Evolutionary conservation across 2,888 invertebrate genomes (phyloP), one percentile per base, ranked within the genome.

Genomic region (Sinhomidia bicolor): DNA sequence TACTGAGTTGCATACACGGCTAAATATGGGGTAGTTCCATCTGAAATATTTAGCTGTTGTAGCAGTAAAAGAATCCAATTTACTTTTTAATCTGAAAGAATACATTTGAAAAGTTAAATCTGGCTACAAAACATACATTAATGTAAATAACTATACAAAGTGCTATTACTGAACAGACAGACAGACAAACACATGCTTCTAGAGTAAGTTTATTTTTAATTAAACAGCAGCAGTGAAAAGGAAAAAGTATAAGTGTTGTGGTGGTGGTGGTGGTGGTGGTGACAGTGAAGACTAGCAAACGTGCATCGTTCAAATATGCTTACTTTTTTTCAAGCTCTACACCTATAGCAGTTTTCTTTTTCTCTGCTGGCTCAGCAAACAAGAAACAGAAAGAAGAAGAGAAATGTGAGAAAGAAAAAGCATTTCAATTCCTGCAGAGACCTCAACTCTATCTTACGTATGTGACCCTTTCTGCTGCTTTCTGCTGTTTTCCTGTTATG

Each of bases 401-500:
- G 23, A 71, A 71, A 71, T 41, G 71, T 71, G 44, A 71, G 36
- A 71, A 23, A 23, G 41, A 71, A 23, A 17, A 68, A 71, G 44
- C 20, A 44, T 71, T 36, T 12, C 36, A 41, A 62, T 14, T 44
- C 44, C 41, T 71, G 71, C 23, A 71, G 17, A 71, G n/a, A 41
- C n/a, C 7, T 17, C 17, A 17, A 10, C 44, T 44, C 65, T 36
- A 29, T 10, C 65, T 65, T 9, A 10, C n/a, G 14, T 20, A 20
- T 20, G 12, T 65, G 0, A 17, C 65, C 14, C 32, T 32, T n/a
- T n/a, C 62, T 62, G 20, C 29, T 26, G 54, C 26, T 32, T 20
- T 26, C 26, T 3, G 6, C 76, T 29, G 51, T 54, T 60, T 60
- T 26, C 0, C 14, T 71, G n/a, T 71, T 44, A 4, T 44, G 23